These are phyloP conservation scores for Hyalella azteca DNA, from an alignment of 2,888 invertebrate genomes.

Conservation along the genomic window DNA sequence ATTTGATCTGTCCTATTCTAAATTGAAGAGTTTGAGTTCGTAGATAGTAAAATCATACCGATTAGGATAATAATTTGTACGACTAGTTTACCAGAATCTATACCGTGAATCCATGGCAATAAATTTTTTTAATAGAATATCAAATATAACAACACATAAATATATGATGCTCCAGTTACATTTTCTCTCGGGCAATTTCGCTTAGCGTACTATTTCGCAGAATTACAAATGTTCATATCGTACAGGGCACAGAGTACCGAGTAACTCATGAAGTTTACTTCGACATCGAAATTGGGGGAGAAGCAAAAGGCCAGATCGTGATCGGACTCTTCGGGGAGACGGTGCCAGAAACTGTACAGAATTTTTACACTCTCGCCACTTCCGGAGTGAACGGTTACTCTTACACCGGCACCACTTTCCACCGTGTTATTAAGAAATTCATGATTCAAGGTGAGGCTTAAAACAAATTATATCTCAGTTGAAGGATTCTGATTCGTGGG, in stretches of 20 bases:
- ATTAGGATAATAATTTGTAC: too few relatives aligned
- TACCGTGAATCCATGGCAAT: too few relatives aligned
- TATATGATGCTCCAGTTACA: too few relatives aligned
- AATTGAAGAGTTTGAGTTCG: too few relatives aligned
- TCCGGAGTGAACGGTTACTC: constrained; percentile 77
- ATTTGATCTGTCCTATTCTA: too few relatives aligned
- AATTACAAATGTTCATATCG: neutral
- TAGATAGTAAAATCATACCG: too few relatives aligned
- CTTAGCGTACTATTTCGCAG: neutral
- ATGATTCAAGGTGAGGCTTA: constrained; percentile 86
- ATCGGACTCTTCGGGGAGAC: constrained; percentile 88
- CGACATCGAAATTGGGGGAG: constrained; percentile 77
- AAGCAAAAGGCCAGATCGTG: constrained; percentile 76
- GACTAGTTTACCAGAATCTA: too few relatives aligned
- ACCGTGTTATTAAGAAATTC: constrained; percentile 84
- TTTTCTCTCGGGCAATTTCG: neutral
- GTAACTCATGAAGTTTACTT: constrained; percentile 84
- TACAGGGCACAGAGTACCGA: constrained; percentile 61
- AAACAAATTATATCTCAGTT: too few relatives aligned
- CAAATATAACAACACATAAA: too few relatives aligned
- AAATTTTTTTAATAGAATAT: too few relatives aligned
- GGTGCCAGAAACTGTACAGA: constrained; percentile 83
- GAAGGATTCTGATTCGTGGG: too few relatives aligned
- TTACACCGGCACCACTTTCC: constrained; percentile 81
- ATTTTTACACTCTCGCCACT: constrained; percentile 82